Evolutionary conservation across 2,113 vertebrate genomes (phyloP).

Genomic region (Coptodon rendalli): DNA sequence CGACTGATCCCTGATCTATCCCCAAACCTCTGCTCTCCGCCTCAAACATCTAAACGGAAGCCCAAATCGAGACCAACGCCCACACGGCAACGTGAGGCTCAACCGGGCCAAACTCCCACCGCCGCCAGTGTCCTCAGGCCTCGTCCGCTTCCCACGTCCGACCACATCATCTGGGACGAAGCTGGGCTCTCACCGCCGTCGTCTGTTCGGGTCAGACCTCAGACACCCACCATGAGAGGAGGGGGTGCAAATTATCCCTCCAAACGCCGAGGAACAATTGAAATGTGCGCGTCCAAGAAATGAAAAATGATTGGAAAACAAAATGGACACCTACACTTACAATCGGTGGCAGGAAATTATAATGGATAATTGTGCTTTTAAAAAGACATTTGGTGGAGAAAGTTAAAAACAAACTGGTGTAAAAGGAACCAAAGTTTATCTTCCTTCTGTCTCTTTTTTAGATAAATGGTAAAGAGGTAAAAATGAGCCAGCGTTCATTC

Average conservation of each 20-base stretch:
- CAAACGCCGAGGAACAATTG: slow-evolving; percentile 36
- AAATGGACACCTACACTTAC: slow-evolving; percentile 42
- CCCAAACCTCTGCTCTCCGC: background rate
- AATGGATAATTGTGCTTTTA: background rate
- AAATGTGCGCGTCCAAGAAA: background rate
- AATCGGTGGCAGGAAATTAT: background rate
- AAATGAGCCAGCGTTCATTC: background rate
- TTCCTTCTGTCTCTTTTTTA: background rate
- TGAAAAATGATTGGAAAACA: slow-evolving; percentile 13
- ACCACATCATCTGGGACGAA: slow-evolving; percentile 64
- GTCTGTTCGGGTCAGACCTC: slow-evolving; percentile 68
- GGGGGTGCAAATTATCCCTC: slow-evolving; percentile 30
- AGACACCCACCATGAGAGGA: slow-evolving; percentile 49
- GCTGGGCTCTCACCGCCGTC: slow-evolving; percentile 43
- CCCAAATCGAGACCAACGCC: slow-evolving; percentile 37
- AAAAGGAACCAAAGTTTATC: background rate
- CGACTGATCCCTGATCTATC: background rate
- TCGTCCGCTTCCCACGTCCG: slow-evolving; percentile 24
- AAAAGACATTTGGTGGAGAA: background rate
- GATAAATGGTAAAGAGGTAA: background rate
- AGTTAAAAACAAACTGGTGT: background rate
- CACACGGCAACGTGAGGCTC: background rate
- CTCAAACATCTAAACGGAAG: background rate
- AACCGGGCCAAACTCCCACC: slow-evolving; percentile 35
- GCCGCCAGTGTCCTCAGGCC: background rate